phyloP scores from a whole-genome alignment of 2,113 vertebrate species.

The Salminus brasiliensis region DNA sequence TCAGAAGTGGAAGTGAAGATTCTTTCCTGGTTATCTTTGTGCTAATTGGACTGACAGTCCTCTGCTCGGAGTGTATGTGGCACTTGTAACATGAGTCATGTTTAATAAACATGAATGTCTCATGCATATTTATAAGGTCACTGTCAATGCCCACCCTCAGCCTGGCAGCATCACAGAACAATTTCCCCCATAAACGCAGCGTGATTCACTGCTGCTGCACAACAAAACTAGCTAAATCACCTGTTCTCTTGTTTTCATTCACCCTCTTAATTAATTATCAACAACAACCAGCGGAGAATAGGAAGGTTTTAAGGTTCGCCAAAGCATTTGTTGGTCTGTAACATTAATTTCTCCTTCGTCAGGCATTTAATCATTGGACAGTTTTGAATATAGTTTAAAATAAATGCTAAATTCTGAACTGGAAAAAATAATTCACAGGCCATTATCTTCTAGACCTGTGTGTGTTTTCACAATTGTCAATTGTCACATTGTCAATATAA shows the following conservation, averaged over 20 bases:
- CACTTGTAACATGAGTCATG: slow-evolving; percentile 24
- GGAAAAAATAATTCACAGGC: too few species aligned
- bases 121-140: slow-evolving; percentile 33
- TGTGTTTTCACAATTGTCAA: too few species aligned
- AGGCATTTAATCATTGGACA: too few species aligned
- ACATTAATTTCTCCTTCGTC: too few species aligned
- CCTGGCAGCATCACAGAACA: slow-evolving; percentile 23
- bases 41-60: slow-evolving; percentile 22
- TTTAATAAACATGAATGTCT: slow-evolving; percentile 39
- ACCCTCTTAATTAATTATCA: not conserved
- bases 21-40: not conserved
- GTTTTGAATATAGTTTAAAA: too few species aligned
- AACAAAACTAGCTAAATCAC: not conserved
- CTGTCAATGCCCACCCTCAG: slow-evolving; percentile 11
- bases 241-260: not conserved
- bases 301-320: not conserved
- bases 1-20: not conserved
- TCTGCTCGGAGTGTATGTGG: not conserved
- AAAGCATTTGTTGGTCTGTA: not conserved
- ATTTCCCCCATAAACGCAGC: slow-evolving; percentile 36
- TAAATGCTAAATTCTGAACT: too few species aligned
- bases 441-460: too few species aligned
- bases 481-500: too few species aligned
- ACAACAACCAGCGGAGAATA: too few species aligned
- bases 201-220: slow-evolving; percentile 23